Evolutionary conservation across 2,113 vertebrate species (phyloP), one percentile per base, ranked within the genome.

Genomic region (Callipepla californica): DNA sequence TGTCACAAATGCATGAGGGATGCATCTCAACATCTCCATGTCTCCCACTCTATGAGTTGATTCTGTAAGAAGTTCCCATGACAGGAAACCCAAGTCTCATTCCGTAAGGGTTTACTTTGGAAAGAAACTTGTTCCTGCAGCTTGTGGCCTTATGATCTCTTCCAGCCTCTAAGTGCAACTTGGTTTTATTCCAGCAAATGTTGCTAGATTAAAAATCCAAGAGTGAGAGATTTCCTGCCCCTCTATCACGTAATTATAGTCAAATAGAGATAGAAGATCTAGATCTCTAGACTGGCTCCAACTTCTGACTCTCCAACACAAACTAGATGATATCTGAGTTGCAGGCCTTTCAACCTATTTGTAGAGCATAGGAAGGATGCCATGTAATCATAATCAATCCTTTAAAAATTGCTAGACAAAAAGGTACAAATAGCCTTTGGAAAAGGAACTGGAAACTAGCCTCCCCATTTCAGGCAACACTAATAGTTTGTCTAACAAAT

Each of bases 41-140:
- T 47, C 72, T 80, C 47, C 12, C 5, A 10, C 14, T 80, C 80
- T 26, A 2, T 13, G 48, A 53, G 20, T 22, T 89, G 4, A 1
- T n/a, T 73, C 38, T 22, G 22, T 19, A 87, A 88, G 40, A 62
- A 42, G 7, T 96, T 96, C 93, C 80, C 94, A 94, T 93, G 88
- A 38, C 72, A 12, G 1, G 59, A 89, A 95, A 32, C 63, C 42
- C 59, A 47, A 87, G 34, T 78, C 69, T 94, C 85, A 85, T 96
- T 94, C 91, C 94, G 23, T 50, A n/a, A 34, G 50, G 38, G 34
- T 91, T 96, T 95, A 92, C 79, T 94, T 95, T 95, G 95, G 94
- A 96, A 77, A 83, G 79, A 59, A 90, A 40, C 8, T 91, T 47
- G 25, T 32, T 85, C 90, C 44, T 88, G 34, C 70, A 87, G 87